Percentiles rank a stretch among this genome's conserved stretches.
Evolutionary conservation across 2,888 invertebrate genomes (phyloP).

Genomic region (Cactoblastis cactorum): DNA sequence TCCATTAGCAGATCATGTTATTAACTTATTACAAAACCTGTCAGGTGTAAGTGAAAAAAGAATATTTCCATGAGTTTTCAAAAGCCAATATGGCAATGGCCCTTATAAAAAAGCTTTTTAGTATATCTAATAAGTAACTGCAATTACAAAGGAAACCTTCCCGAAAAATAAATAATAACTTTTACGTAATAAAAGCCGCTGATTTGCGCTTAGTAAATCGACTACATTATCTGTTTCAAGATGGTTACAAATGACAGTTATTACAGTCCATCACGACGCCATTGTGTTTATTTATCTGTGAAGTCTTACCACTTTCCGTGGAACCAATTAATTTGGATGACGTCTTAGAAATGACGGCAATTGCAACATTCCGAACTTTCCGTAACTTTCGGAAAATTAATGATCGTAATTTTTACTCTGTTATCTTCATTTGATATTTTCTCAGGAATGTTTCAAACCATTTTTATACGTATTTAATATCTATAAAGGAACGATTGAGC

Average conservation of each 20-base stretch:
- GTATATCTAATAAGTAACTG: background rate
- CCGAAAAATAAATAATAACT: background rate
- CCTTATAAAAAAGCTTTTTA: no score
- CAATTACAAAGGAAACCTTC: background rate
- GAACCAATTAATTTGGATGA: slow-evolving; percentile 15
- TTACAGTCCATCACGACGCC: slow-evolving; percentile 33
- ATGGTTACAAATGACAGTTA: slow-evolving; percentile 41
- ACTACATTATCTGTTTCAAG: slow-evolving; percentile 18
- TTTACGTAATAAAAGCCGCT: background rate
- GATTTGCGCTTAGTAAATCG: slow-evolving; percentile 23
- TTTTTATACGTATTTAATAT: no score
- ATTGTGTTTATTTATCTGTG: slow-evolving; percentile 37
- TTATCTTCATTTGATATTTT: background rate
- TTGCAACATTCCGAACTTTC: slow-evolving; percentile 23
- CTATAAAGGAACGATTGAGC: no score
- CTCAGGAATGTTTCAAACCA: background rate
- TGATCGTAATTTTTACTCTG: slow-evolving; percentile 2
- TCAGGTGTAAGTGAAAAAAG: no score
- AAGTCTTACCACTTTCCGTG: slow-evolving; percentile 12
- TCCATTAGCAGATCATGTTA: no score
- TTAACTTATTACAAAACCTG: no score
- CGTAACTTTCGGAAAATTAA: slow-evolving; percentile 2
- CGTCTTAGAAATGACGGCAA: slow-evolving; percentile 25
- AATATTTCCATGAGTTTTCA: no score
- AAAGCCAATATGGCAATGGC: no score